Conservation (phyloP, 2,113 vertebrate species). For the Mobula hypostoma region DNA sequence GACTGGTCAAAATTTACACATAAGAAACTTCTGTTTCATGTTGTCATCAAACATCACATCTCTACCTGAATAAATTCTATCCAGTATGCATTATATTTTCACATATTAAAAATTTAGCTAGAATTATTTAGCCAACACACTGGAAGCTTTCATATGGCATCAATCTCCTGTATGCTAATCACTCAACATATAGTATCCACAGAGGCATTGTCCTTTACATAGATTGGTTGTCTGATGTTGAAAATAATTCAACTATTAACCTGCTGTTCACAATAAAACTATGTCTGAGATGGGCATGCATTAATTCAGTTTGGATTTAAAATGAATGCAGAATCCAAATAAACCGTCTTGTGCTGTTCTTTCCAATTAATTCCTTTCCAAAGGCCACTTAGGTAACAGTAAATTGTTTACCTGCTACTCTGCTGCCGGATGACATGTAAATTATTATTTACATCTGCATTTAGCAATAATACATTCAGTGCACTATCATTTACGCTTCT, state of each 20-base stretch:
- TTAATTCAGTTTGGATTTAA: background rate
- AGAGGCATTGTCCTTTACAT: background rate
- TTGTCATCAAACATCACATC: background rate
- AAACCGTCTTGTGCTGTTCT: background rate
- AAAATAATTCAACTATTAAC: background rate
- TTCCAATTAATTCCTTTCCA: background rate
- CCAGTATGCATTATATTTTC: background rate
- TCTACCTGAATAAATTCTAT: background rate
- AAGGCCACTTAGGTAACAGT: background rate
- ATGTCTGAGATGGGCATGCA: background rate
- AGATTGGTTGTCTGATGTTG: background rate
- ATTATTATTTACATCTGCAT: background rate
- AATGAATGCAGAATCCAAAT: background rate
- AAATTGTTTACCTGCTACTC: background rate
- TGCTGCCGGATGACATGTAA: background rate
- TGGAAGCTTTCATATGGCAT: background rate
- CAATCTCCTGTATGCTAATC: background rate
- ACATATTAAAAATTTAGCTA: background rate
- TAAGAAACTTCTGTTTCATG: background rate
- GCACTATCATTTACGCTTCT: background rate
- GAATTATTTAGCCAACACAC: background rate
- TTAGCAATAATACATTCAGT: background rate
- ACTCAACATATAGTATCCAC: background rate
- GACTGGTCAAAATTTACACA: background rate
- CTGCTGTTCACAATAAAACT: background rate